phyloP scores from a whole-genome alignment of 2,888 invertebrate species.

The Tetranychus truncatus region DNA sequence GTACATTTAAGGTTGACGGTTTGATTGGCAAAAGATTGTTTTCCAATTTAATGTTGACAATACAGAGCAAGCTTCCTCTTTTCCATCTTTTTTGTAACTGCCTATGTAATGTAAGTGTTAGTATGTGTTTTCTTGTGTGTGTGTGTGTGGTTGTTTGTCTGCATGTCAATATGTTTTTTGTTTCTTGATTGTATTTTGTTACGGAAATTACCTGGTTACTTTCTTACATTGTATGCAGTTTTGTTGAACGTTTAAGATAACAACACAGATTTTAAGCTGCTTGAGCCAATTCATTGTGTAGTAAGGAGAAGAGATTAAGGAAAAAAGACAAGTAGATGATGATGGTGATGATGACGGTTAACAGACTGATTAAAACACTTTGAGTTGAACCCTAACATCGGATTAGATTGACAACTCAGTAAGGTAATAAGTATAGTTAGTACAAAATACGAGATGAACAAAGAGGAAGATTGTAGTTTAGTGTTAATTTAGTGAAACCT shows the following conservation, averaged over 20 bases:
- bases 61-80: neutral
- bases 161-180: neutral
- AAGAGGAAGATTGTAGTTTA: neutral
- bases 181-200: neutral
- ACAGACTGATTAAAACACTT: neutral
- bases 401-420: neutral
- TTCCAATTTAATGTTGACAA: neutral
- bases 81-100: neutral
- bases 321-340: neutral
- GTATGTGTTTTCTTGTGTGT: neutral
- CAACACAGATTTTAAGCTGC: neutral
- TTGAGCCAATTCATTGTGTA: neutral
- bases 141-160: neutral
- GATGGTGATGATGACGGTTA: neutral
- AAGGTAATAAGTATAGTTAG: neutral
- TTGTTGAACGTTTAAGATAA: conserved; percentile 1
- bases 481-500: conserved; percentile 1
- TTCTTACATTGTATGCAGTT: neutral
- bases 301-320: neutral
- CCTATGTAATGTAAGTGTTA: neutral
- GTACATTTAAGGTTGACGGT: neutral
- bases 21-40: conserved; percentile 1
- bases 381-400: neutral
- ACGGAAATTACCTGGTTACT: conserved; percentile 1
- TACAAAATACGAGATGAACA: neutral